Evolutionary conservation across 2,888 invertebrate genomes (phyloP).

Genomic region (Urechis unicinctus): DNA sequence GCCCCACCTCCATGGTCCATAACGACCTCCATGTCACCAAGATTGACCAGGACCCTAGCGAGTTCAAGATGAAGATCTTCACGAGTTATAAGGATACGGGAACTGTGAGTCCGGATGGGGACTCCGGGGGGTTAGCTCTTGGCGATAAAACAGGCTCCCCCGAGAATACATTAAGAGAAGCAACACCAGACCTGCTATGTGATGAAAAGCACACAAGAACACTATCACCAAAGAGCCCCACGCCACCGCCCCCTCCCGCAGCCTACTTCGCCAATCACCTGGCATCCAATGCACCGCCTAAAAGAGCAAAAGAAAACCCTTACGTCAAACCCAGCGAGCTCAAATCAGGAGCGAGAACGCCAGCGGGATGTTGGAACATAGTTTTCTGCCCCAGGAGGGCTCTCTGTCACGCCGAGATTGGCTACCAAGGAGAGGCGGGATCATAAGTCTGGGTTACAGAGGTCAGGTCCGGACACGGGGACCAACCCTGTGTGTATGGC

Average conservation of each 20-base stretch:
- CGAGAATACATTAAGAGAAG: slow-evolving; percentile 7
- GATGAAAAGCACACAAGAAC: slow-evolving; percentile 3
- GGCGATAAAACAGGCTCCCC: too few relatives aligned
- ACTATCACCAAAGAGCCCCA: background rate
- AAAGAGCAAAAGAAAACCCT: slow-evolving; percentile 8
- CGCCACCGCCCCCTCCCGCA: background rate
- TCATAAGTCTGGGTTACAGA: background rate
- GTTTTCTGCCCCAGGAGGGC: too few relatives aligned
- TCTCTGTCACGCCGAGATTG: too few relatives aligned
- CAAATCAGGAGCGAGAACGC: background rate
- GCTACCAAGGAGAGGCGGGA: too few relatives aligned
- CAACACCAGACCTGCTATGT: slow-evolving; percentile 10
- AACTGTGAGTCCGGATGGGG: too few relatives aligned
- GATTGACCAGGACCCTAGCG: background rate
- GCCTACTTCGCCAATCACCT: background rate
- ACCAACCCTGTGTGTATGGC: background rate
- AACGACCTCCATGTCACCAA: background rate
- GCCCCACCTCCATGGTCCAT: background rate
- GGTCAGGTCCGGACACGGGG: background rate
- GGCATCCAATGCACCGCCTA: background rate
- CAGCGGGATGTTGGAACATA: background rate
- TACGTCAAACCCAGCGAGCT: slow-evolving; percentile 8
- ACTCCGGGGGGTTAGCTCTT: too few relatives aligned
- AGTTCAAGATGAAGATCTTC: slow-evolving; percentile 13
- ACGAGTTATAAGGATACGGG: too few relatives aligned